Percentiles rank a stretch among this genome's conserved stretches.
Evolutionary conservation across 2,113 vertebrate species (phyloP).

Genomic region (Neodon shergylaensis): DNA sequence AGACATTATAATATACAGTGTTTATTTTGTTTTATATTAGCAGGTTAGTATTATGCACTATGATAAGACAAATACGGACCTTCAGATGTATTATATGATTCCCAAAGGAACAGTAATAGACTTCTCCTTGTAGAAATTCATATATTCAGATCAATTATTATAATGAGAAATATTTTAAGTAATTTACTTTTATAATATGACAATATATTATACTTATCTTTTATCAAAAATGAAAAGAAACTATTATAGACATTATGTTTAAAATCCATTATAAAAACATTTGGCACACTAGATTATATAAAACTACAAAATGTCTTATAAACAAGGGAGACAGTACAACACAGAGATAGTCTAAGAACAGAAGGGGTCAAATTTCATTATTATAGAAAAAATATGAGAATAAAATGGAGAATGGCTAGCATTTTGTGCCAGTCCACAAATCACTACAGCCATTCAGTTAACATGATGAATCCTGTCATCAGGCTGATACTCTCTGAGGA

Average conservation of each 20-base stretch:
- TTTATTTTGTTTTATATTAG: slow-evolving; percentile 14
- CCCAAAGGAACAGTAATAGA: neutral
- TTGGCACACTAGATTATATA: neutral
- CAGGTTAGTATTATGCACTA: neutral
- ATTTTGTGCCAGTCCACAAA: neutral
- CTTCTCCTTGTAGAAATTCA: neutral
- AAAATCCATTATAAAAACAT: neutral
- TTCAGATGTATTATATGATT: slow-evolving; percentile 23
- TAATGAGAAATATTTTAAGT: neutral
- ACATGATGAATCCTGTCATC: neutral
- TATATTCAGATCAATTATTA: neutral
- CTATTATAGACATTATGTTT: neutral
- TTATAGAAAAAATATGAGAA: neutral
- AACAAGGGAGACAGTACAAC: neutral
- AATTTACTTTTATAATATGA: neutral
- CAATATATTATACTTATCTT: neutral
- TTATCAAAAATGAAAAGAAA: neutral
- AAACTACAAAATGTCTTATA: neutral
- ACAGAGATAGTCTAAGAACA: neutral
- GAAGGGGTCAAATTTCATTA: neutral
- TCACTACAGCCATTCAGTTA: neutral
- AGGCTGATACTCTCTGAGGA: neutral
- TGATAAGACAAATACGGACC: neutral
- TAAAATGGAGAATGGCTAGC: neutral
- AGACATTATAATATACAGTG: neutral